Evolutionary conservation across 2,113 vertebrate genomes (phyloP), one percentile per base, ranked within the genome.

Genomic region (Brachyhypopomus gauderio): DNA sequence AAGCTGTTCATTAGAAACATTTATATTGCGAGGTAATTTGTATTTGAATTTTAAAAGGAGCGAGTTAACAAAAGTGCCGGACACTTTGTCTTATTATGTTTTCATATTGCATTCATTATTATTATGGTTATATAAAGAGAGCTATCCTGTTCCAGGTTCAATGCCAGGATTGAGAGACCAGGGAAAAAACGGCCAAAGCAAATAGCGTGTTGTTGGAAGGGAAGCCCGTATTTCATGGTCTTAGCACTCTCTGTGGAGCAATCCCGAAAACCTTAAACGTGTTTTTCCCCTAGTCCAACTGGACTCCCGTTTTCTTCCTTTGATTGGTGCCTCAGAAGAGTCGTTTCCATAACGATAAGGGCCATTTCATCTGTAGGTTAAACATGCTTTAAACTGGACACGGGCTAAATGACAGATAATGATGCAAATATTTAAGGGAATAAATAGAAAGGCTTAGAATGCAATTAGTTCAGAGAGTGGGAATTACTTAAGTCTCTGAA

Each of bases 41-140:
- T 36, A 22, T 14, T 52, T 52, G 45, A 41, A 52, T 52, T 52
- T 52, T 14, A 36, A 48, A 80, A 75, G 67, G 73, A 41, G 72
- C 17, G 36, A 48, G 16, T 20, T 22, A 77, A 77, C 73, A 59
- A 75, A 55, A 38, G 41, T 74, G 30, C 38, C 23, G n/a, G 52
- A 78, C 73, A 75, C 70, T 82, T 60, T 79, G 80, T 84, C 38
- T 48, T 45, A 72, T 87, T 85, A 59, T 80, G 48, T 81, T 84
- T 76, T 86, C 38, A 75, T 79, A 71, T 34, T 62, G 20, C 45
- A 75, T 84, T 81, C 45, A 84, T 88, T 85, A 66, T 84, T 83
- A 86, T 91, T 77, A 81, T 81, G 80, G 62, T 70, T 78, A 59
- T 82, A 79, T 77, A 52, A 85, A 85, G 75, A 81, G 69, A 84